phyloP scores from a whole-genome alignment of 53 echinoderm and acorn worm species.

The Echinarachnius parma region DNA sequence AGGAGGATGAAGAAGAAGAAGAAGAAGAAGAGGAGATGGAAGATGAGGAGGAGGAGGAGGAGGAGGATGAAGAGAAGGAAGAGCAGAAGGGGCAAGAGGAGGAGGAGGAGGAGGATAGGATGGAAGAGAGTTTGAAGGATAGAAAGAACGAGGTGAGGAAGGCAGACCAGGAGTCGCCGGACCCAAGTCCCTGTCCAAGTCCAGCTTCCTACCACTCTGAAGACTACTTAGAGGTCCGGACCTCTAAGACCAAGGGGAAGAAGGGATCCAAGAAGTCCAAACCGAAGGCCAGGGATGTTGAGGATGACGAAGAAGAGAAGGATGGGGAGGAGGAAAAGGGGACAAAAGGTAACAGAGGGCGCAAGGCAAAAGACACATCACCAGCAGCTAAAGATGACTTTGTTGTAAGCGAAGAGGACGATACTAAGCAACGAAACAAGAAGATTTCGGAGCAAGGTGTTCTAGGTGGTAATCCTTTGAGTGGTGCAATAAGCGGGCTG shows the following conservation, averaged over 20 bases:
- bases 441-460: not conserved
- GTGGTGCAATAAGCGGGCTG: not conserved
- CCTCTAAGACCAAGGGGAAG: not conserved
- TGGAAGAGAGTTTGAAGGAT: not conserved
- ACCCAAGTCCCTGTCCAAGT: constrained; percentile 25
- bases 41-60: not conserved
- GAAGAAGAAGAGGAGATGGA: constrained; percentile 12
- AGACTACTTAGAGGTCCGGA: constrained; percentile 24
- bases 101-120: not conserved
- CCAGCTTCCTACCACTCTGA: constrained; percentile 41
- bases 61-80: constrained; percentile 1
- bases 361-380: not conserved
- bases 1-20: not conserved
- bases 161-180: not conserved
- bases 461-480: not conserved
- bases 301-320: constrained; percentile 23
- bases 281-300: constrained; percentile 13
- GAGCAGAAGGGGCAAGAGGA: not conserved
- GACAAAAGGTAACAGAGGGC: not conserved
- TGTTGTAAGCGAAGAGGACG: constrained; percentile 6
- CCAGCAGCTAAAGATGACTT: not conserved
- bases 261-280: constrained; percentile 16
- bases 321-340: constrained; percentile 10
- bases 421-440: not conserved
- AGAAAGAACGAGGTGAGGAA: not conserved